A percentile compares a stretch with the other conserved stretches of the same genome.
These are phyloP conservation scores for Eciton burchellii DNA, from an alignment of 1,140 invertebrate genomes.

Conservation along the genomic window DNA sequence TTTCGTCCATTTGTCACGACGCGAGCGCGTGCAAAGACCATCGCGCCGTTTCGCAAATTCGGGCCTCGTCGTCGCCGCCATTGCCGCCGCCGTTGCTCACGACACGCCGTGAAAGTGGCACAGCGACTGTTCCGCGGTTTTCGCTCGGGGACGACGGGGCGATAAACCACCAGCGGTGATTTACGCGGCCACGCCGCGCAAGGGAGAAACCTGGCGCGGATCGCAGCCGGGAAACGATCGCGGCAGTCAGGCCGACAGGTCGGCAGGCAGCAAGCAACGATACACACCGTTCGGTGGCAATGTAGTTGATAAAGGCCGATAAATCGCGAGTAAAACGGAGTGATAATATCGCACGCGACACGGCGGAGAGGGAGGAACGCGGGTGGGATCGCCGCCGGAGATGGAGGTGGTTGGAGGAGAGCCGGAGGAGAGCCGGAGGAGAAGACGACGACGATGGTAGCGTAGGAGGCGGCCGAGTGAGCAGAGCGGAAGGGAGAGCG, in stretches of 20 bases:
- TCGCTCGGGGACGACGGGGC: constrained; percentile 41
- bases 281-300: constrained; percentile 77
- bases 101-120: constrained; percentile 17
- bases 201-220: constrained; percentile 33
- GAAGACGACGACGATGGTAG: constrained; percentile 56
- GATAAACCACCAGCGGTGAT: constrained; percentile 70
- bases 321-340: constrained; percentile 84
- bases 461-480: constrained; percentile 17
- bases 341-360: constrained; percentile 81
- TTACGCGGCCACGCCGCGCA: constrained; percentile 62
- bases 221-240: constrained; percentile 31
- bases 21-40: constrained; percentile 4
- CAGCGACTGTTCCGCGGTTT: constrained; percentile 34
- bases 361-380: constrained; percentile 40
- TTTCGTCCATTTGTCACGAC: neutral
- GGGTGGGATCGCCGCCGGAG: constrained; percentile 55
- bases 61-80: neutral
- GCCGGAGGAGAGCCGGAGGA: constrained; percentile 22
- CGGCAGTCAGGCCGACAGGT: constrained; percentile 51
- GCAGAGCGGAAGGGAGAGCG: neutral
- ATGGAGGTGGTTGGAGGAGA: constrained; percentile 58
- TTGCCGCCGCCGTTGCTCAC: neutral
- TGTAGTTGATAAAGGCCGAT: constrained; percentile 84
- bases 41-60: neutral
- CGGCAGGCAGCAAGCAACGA: constrained; percentile 70